These are phyloP conservation scores for Oscheius sp. DNA, from an alignment of 1,140 invertebrate genomes.

Conservation along the genomic window DNA sequence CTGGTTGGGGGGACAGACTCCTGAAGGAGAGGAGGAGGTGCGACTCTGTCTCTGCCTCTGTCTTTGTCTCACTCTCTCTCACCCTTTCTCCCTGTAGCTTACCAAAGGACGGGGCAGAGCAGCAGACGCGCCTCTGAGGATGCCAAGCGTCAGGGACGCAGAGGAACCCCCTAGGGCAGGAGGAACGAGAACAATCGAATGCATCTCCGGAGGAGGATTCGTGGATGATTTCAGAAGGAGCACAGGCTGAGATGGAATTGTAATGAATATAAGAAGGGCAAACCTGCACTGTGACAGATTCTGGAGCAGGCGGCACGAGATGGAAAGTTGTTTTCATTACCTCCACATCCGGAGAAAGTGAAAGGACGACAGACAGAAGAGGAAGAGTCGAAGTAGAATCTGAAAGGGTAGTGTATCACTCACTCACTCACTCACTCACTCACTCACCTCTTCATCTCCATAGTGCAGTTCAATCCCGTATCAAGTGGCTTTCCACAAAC, in stretches of 20 bases:
- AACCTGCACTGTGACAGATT: constrained; percentile 33
- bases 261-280: neutral
- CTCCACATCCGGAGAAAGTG: constrained; percentile 35
- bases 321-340: constrained; percentile 38
- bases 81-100: neutral
- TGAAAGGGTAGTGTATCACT: neutral
- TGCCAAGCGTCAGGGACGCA: constrained; percentile 33
- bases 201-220: constrained; percentile 27
- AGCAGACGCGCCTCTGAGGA: constrained; percentile 28
- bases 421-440: neutral
- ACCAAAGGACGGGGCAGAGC: constrained; percentile 34
- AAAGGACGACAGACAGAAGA: constrained; percentile 31
- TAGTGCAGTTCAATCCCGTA: constrained; percentile 6
- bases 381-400: constrained; percentile 27
- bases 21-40: neutral
- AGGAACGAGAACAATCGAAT: constrained; percentile 32
- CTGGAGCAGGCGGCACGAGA: constrained; percentile 30
- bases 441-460: neutral
- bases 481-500: constrained; percentile 4
- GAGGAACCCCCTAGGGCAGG: constrained; percentile 28
- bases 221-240: constrained; percentile 28
- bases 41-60: neutral
- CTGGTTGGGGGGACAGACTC: constrained; percentile 4
- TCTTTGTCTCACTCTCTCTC: neutral
- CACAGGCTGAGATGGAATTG: constrained; percentile 24